These are phyloP conservation scores for Hydrophis major DNA, from an alignment of 2,797 vertebrate species.

Conservation along the genomic window DNA sequence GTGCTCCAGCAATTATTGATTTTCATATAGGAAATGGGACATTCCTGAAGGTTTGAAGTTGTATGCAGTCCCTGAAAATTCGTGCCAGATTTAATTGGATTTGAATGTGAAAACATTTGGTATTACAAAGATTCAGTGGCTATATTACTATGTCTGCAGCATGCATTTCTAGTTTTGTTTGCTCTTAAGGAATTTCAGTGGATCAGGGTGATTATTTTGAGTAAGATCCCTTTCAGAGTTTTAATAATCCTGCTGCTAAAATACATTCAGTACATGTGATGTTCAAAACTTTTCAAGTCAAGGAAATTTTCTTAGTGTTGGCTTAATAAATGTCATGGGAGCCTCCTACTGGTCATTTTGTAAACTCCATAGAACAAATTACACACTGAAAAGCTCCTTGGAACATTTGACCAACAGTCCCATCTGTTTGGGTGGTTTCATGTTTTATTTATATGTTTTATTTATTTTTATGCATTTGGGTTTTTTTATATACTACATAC, in stretches of 20 bases:
- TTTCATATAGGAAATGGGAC: not conserved
- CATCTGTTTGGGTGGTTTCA: not conserved
- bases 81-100: not conserved
- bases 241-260: not conserved
- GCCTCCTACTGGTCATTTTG: slow-evolving; percentile 5
- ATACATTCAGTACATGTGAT: not conserved
- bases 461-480: not conserved
- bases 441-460: not conserved
- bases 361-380: not conserved
- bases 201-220: not conserved
- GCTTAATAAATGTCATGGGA: slow-evolving; percentile 5
- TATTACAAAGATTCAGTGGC: not conserved
- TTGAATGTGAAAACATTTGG: not conserved
- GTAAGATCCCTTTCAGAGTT: not conserved
- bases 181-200: not conserved
- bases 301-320: not conserved
- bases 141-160: not conserved
- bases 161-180: not conserved
- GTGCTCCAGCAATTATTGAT: not conserved
- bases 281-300: not conserved
- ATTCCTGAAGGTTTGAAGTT: not conserved
- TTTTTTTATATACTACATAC: not conserved
- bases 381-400: not conserved
- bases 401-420: not conserved
- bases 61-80: not conserved